Evolutionary conservation across 1,140 invertebrate genomes (phyloP), one percentile per base, ranked within the genome.

Genomic region (Hormaphis cornu): DNA sequence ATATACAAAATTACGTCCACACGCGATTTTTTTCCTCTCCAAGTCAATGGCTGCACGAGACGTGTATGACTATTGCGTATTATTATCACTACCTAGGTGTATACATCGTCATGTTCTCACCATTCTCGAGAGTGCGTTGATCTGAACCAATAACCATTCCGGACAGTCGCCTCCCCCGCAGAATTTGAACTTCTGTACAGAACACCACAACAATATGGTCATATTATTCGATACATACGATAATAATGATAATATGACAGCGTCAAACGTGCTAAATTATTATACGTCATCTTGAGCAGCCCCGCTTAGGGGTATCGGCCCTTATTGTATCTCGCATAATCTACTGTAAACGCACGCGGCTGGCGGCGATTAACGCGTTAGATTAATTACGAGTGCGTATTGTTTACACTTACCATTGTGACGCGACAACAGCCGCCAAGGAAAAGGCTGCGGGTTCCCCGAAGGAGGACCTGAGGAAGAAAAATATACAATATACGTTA

Each of bases 91-190:
- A n/a, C n/a, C n/a, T n/a, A n/a, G n/a, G n/a, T 48, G 9, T n/a
- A 8, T 33, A n/a, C 7, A 20, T n/a, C n/a, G n/a, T n/a, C n/a
- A n/a, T n/a, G n/a, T 53, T 18, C 72, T 80, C 80, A 86, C 86
- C 78, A 92, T 80, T 75, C 84, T 82, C 1, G 90, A 89, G 2
- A 92, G 78, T 1, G 83, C 86, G 72, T 87, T 86, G 66, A 93
- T 91, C 79, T 91, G 88, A 28, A 87, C 87, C 44, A 93, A 76
- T 30, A 92, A 82, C 90, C 90, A 93, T 78, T 93, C 90, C 1
- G 90, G 90, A 75, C 90, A 92, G 76, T 93, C 90, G 48, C 88
- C 83, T 75, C 91, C 89, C 42, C 90, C 90, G 79, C 90, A 89
- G 78, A 93, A 93, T 74, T 86, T 80, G 77, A 93, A 93, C 80